Base-by-base conservation (phyloP, 2,797 vertebrate genomes). In the Denticeps clupeoides region DNA sequence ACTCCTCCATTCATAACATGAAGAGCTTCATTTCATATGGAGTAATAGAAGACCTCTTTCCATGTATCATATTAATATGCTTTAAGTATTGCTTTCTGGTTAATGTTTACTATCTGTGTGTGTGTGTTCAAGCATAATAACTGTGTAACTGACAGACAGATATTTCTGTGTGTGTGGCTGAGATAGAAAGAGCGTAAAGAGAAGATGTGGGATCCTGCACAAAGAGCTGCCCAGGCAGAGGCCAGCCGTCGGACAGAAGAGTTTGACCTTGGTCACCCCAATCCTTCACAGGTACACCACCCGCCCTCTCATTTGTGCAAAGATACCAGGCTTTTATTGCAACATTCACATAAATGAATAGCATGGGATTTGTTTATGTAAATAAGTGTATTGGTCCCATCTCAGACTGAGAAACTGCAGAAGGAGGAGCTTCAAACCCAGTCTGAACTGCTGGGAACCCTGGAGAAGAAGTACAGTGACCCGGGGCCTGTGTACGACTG, bases 391-490 rank as follows among this genome's bases (percentile, higher is more conserved):
- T 25, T 25, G 24, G 2, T 4, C 7, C 24, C 24, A 25, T 2
- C n/a, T 44, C 62, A 99, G 95, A 63, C 71, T 60, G 92, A 87
- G 75, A 98, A 98, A 60, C 65, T 99, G 54, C 78, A 91, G 62
- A 96, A 92, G 56, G 95, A 99, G 67, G 95, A 99, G 60, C 72
- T 97, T 25, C 93, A 97, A 67, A 84, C 84, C 69, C 91, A 91
- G 58, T 83, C 89, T 23, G 95, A 99, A 72, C 74, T 97, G 33
- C 72, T 99, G 23, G 88, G 89, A 52, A 85, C 87, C 21, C 82
- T 97, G 74, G 95, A 99, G 77, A 99, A 99, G 77, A 98, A 98
- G 65, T 98, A 91, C 32, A 90, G 84, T 22, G 94, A 99, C 63
- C 92, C 93, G 8, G 95, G 95, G 35, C 95, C 95, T 6, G 92